These are phyloP conservation scores for Idaea aversata DNA, from an alignment of 2,888 invertebrate species.

Conservation along the genomic window DNA sequence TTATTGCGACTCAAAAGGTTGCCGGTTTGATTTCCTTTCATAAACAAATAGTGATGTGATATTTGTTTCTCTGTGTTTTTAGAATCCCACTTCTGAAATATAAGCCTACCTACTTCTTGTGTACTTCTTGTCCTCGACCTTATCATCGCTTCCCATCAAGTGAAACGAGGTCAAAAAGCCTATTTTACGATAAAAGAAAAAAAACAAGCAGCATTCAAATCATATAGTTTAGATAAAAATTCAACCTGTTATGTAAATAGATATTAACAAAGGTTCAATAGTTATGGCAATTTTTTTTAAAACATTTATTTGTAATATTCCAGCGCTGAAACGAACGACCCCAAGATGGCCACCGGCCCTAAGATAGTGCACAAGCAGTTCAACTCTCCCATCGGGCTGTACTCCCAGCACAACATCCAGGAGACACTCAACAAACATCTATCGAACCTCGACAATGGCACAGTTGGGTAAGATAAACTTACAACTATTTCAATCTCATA, in stretches of 20 bases:
- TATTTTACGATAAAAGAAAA: too few species aligned
- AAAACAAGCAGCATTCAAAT: too few species aligned
- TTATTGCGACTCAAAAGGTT: background rate
- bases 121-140: too few species aligned
- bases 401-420: conserved; percentile 89
- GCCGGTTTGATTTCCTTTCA: background rate
- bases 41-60: too few species aligned
- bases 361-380: conserved; percentile 93
- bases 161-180: too few species aligned
- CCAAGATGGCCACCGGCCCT: conserved; percentile 85
- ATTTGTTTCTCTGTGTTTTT: too few species aligned
- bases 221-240: too few species aligned
- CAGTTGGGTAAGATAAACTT: conserved; percentile 84
- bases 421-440: conserved; percentile 89
- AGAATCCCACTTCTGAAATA: too few species aligned
- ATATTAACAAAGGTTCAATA: too few species aligned
- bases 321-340: conserved; percentile 77
- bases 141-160: too few species aligned
- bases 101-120: too few species aligned
- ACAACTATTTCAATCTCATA: background rate
- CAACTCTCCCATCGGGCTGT: conserved; percentile 92
- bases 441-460: conserved; percentile 87
- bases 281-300: background rate
- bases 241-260: too few species aligned
- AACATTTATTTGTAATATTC: conserved; percentile 33